These are phyloP conservation scores for Microcebus ravelobensis DNA, from an alignment of 2,113 vertebrate genomes.

Conservation along the genomic window DNA sequence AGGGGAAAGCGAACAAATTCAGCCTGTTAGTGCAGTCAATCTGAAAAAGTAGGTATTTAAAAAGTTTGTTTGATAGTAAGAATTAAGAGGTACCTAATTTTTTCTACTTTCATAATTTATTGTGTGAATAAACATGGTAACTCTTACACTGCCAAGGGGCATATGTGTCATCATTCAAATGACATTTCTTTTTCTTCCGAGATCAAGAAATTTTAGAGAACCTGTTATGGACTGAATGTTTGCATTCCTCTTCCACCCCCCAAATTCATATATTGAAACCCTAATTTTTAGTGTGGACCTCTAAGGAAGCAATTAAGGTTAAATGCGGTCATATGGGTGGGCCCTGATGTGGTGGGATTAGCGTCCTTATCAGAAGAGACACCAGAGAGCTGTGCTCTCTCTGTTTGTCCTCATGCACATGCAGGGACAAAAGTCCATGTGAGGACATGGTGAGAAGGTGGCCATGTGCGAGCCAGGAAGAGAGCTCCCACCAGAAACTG, in stretches of 20 bases:
- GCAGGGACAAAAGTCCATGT: not conserved
- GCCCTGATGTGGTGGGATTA: not conserved
- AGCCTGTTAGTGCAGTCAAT: no score
- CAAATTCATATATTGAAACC: not conserved
- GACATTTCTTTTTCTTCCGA: not conserved
- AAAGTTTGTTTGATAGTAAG: not conserved
- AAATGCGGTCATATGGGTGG: not conserved
- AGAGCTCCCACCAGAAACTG: not conserved
- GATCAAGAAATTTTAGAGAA: not conserved
- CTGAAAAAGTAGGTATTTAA: not conserved
- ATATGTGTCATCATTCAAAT: not conserved
- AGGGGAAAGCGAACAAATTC: not conserved
- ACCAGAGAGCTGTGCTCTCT: rapidly evolving
- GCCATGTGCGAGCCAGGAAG: not conserved
- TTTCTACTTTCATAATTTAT: not conserved
- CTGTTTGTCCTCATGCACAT: not conserved
- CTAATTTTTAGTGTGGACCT: not conserved
- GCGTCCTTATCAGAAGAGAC: not conserved
- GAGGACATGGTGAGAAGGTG: not conserved
- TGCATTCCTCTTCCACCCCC: not conserved
- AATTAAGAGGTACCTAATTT: not conserved
- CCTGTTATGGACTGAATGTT: not conserved
- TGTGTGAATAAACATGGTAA: not conserved
- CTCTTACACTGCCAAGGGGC: not conserved
- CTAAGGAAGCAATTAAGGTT: not conserved